A percentile compares a stretch with the other conserved stretches of the same genome.
Evolutionary conservation across 2,888 invertebrate genomes (phyloP).

Genomic region (Macaria liturata): DNA sequence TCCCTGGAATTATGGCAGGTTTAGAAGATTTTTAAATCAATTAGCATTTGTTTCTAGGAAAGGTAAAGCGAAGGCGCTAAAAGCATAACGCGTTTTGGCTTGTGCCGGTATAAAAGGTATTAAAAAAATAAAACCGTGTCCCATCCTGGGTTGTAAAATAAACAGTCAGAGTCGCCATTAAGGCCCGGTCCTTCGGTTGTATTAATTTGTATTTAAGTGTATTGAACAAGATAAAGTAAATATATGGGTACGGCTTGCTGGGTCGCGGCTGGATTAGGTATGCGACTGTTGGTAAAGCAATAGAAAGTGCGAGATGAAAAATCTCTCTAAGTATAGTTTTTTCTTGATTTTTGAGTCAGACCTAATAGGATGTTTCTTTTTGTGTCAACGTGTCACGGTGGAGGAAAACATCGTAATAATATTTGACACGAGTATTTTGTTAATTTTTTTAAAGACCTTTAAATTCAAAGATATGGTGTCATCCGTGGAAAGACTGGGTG

Average conservation of each 20-base stretch:
- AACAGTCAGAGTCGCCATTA: conserved; percentile 77
- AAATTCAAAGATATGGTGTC: no score
- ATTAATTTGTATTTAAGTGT: conserved; percentile 84
- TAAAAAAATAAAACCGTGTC: conserved; percentile 66
- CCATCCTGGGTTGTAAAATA: conserved; percentile 80
- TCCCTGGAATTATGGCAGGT: conserved; percentile 18
- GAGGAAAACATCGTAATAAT: no score
- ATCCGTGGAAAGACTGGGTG: no score
- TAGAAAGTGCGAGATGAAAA: no score
- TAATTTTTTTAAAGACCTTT: no score
- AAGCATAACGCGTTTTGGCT: conserved; percentile 46
- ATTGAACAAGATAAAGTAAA: conserved; percentile 82
- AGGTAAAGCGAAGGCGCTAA: conserved; percentile 63
- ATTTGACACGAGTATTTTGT: no score
- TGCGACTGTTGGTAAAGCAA: conserved; percentile 21
- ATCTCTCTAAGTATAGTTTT: no score
- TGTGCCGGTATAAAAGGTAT: conserved; percentile 57
- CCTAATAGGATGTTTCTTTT: no score
- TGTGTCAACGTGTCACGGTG: no score
- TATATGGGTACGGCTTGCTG: conserved; percentile 67
- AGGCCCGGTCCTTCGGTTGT: conserved; percentile 75
- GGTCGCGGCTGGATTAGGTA: conserved; percentile 60
- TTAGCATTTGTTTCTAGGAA: conserved; percentile 49
- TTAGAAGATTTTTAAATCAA: conserved; percentile 39
- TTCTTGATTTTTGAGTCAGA: no score